phyloP scores from a whole-genome alignment of 2,888 invertebrate genomes.

The Allygus modestus region DNA sequence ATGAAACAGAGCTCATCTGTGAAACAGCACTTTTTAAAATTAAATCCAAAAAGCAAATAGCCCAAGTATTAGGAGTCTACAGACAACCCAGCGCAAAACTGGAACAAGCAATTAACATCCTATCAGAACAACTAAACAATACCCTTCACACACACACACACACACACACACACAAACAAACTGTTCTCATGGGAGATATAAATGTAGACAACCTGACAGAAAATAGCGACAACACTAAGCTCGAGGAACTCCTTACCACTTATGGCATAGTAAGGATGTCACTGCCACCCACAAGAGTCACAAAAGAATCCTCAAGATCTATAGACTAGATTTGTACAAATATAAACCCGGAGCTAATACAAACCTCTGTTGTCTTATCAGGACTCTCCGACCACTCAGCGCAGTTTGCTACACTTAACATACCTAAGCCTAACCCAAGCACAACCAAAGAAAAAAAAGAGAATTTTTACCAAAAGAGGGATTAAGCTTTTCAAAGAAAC shows the following conservation, averaged over 20 bases:
- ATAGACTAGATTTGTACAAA: constrained; percentile 29
- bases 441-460: constrained; percentile 11
- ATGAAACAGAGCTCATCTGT: too few species aligned
- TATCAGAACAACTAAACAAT: neutral
- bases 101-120: constrained; percentile 8
- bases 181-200: constrained; percentile 14
- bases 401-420: neutral
- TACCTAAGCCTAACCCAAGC: neutral
- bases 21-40: too few species aligned
- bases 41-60: too few species aligned
- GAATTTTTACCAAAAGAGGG: constrained; percentile 5
- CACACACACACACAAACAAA: neutral
- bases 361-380: neutral
- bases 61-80: too few species aligned
- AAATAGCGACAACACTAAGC: neutral
- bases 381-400: constrained; percentile 13
- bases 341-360: neutral
- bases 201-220: constrained; percentile 19
- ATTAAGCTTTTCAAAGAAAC: neutral
- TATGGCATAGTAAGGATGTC: constrained; percentile 2
- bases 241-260: neutral
- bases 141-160: too few species aligned
- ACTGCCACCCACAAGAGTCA: constrained; percentile 4
- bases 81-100: too few species aligned
- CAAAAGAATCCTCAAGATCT: neutral